Conservation (phyloP, 1,140 invertebrate genomes). For the Achroia grisella region DNA sequence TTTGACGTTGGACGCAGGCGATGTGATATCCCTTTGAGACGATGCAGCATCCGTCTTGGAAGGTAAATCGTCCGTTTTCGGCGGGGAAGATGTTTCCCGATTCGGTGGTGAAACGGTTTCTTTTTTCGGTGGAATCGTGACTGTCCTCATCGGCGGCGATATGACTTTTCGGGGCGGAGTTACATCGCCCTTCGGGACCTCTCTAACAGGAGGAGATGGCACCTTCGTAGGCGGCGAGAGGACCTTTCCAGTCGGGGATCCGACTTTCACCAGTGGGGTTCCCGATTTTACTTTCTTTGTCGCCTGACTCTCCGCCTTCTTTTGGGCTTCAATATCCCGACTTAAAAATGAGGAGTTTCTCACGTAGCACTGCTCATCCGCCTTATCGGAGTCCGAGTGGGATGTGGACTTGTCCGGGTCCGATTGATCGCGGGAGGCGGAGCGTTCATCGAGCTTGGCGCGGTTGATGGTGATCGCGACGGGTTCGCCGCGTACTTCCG, state of each 20-base stretch:
- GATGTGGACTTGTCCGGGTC: constrained; percentile 4
- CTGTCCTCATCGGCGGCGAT: background rate
- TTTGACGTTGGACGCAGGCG: constrained; percentile 20
- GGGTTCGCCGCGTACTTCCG: too few relatives aligned
- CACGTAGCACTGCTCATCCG: constrained; percentile 28
- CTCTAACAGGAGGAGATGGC: constrained; percentile 7
- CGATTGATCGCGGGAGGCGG: too few relatives aligned
- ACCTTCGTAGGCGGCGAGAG: constrained; percentile 17
- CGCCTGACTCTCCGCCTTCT: constrained; percentile 21
- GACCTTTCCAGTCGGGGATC: constrained; percentile 12
- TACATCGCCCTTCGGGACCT: background rate
- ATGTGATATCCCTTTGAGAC: constrained; percentile 10
- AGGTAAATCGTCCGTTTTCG: constrained; percentile 2
- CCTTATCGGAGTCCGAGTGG: background rate
- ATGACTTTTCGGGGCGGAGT: background rate
- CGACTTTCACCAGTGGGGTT: constrained; percentile 2
- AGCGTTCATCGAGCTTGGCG: background rate
- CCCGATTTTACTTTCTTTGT: constrained; percentile 6
- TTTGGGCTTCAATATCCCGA: constrained; percentile 44
- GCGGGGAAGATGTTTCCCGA: constrained; percentile 1
- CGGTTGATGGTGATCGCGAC: too few relatives aligned
- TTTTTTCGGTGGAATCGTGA: background rate
- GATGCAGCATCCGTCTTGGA: constrained; percentile 7
- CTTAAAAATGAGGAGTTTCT: constrained; percentile 48
- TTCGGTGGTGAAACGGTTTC: background rate